Evolutionary conservation across 2,797 vertebrate species (phyloP), one percentile per base, ranked within the genome.

Genomic region (Luscinia megarhynchos): DNA sequence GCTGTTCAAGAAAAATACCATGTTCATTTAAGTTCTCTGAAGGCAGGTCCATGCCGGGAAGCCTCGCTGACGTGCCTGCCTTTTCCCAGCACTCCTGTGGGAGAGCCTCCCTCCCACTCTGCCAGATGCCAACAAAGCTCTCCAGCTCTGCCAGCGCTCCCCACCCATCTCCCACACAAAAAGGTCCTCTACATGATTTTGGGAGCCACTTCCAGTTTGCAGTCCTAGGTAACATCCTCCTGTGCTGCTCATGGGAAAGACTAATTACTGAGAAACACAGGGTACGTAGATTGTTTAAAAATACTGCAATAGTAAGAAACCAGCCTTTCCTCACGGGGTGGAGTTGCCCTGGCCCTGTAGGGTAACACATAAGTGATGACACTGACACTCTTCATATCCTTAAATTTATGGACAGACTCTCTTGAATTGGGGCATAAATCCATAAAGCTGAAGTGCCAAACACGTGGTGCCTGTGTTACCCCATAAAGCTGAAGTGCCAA

Each of bases 211-310:
- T 58, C 21, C 57, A 10, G 4, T 21, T 64, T 53, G 45, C 26
- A 46, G 7, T 32, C 57, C 8, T 36, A 19, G 2, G 18, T 29
- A 45, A 36, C n/a, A 32, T 26, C 19, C 29, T 40, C n/a, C 24
- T 26, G 22, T 20, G 43, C 12, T 62, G 36, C 27, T 82, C 19
- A 3, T 1, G 22, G 59, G 55, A 14, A 81, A 62, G 51, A 62
- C 7, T 6, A 14, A 59, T 51, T 21, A 17, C 21, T 5, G 16
- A 57, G 66, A 74, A 86, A 40, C 0, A 0, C 10, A 12, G 0
- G 5, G 10, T 6, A 12, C 11, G 20, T 50, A 58, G 34, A 27
- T 2, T 22, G 13, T 26, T 46, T 14, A 38, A 86, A 70, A 74
- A 48, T 15, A 15, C 24, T 24, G 6, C 9, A 29, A 6, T 16